Evolutionary conservation across 2,113 vertebrate genomes (phyloP).

Genomic region (Gambusia affinis): DNA sequence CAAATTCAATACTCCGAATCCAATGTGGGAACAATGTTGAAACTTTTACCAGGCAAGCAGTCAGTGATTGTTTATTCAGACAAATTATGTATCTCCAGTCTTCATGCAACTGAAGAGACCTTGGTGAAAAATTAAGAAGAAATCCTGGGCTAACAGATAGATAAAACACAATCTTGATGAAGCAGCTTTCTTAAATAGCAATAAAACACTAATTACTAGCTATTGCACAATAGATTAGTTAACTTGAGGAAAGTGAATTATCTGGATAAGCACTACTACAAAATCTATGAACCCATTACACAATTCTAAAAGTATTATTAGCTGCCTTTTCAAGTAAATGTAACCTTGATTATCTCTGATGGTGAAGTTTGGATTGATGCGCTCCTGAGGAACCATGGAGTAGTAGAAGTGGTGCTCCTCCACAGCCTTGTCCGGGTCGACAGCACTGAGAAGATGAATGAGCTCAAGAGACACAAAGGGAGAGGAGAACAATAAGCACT

Average conservation of each 20-base stretch:
- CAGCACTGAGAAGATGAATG: constrained; percentile 88
- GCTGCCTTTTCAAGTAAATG: not conserved
- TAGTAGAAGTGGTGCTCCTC: constrained; percentile 87
- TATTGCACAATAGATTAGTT: not conserved
- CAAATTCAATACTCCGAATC: not conserved
- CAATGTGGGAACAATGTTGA: not conserved
- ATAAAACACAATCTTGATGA: not conserved
- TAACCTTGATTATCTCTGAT: constrained; percentile 91
- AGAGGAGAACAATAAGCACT: not conserved
- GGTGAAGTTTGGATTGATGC: constrained; percentile 86
- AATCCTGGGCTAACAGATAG: not conserved
- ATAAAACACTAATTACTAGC: not conserved
- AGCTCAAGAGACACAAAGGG: constrained; percentile 75
- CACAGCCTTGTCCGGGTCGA: constrained; percentile 86
- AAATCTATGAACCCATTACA: not conserved
- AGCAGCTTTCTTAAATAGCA: not conserved
- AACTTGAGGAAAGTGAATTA: not conserved
- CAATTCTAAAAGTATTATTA: not conserved
- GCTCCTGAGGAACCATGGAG: constrained; percentile 80
- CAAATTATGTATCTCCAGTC: not conserved
- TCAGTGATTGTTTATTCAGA: not conserved
- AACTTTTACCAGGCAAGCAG: not conserved
- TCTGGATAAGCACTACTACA: not conserved
- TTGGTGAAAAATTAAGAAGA: not conserved
- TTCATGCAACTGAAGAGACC: not conserved